These are phyloP conservation scores for Nesometra sesokonis DNA, from an alignment of 35 echinoderm and acorn worm species.

Conservation along the genomic window DNA sequence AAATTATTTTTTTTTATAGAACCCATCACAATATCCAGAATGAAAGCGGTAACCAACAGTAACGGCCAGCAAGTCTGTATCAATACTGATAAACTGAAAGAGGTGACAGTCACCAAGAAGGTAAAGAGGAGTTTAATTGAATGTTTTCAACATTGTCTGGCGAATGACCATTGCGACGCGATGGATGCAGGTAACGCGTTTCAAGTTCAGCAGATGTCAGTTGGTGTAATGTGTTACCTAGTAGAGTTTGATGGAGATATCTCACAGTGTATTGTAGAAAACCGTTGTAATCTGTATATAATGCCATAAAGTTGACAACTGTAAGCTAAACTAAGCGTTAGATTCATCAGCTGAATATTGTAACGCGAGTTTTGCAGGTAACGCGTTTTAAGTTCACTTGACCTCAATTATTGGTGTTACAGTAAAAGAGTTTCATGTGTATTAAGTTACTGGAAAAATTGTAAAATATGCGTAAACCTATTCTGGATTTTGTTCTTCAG, in stretches of 20 bases:
- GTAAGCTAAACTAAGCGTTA: too few species aligned
- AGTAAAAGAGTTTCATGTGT: too few species aligned
- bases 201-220: background rate
- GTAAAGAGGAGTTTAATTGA: background rate
- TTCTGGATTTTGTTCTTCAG: too few species aligned
- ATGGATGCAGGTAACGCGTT: background rate
- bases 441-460: too few species aligned
- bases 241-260: background rate
- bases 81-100: background rate
- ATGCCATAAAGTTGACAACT: background rate
- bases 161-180: background rate
- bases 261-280: background rate
- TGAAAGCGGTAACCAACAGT: background rate
- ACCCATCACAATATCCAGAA: too few species aligned
- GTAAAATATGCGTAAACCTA: too few species aligned
- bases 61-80: background rate
- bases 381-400: too few species aligned
- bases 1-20: too few species aligned
- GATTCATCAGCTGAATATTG: too few species aligned
- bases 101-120: background rate
- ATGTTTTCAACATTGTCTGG: background rate
- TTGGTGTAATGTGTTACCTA: background rate
- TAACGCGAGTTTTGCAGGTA: too few species aligned
- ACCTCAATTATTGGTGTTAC: too few species aligned
- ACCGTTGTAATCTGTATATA: background rate